These are phyloP conservation scores for Lanistes nyassanus DNA, from an alignment of 1,140 invertebrate genomes.

Conservation along the genomic window DNA sequence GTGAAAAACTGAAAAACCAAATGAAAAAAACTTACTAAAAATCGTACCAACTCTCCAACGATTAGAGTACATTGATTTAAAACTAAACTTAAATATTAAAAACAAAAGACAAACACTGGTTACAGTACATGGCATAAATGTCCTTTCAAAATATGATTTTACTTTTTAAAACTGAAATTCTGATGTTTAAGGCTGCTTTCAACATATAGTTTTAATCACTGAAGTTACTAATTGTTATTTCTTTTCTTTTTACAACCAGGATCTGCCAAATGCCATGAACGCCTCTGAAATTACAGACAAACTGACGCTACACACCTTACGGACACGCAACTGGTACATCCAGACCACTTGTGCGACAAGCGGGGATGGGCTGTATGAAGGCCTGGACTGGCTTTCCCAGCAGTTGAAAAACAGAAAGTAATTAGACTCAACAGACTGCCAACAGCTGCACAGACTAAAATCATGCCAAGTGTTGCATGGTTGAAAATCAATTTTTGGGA, in stretches of 20 bases:
- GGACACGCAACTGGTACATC: conserved; percentile 90
- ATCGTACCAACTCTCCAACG: too few relatives aligned
- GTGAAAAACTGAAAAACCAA: too few relatives aligned
- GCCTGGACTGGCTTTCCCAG: conserved; percentile 98
- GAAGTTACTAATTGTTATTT: neutral
- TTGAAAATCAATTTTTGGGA: too few relatives aligned
- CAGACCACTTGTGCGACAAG: conserved; percentile 98
- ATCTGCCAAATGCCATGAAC: conserved; percentile 99
- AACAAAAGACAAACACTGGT: too few relatives aligned
- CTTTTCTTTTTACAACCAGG: conserved; percentile 70
- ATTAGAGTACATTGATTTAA: too few relatives aligned
- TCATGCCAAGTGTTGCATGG: too few relatives aligned
- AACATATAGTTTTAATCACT: neutral
- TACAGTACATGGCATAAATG: too few relatives aligned
- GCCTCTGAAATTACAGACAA: conserved; percentile 98
- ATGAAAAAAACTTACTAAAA: too few relatives aligned
- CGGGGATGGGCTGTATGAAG: conserved; percentile 97
- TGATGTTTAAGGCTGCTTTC: neutral
- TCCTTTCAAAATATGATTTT: too few relatives aligned
- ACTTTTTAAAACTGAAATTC: too few relatives aligned
- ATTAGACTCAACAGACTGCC: conserved; percentile 1
- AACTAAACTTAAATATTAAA: too few relatives aligned
- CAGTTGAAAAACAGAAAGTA: conserved; percentile 55
- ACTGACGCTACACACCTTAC: conserved; percentile 87
- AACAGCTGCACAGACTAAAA: too few relatives aligned